A percentile compares a stretch with the other conserved stretches of the same genome.
Evolutionary conservation across 1,140 invertebrate species (phyloP).

Genomic region (Theocolax elegans): DNA sequence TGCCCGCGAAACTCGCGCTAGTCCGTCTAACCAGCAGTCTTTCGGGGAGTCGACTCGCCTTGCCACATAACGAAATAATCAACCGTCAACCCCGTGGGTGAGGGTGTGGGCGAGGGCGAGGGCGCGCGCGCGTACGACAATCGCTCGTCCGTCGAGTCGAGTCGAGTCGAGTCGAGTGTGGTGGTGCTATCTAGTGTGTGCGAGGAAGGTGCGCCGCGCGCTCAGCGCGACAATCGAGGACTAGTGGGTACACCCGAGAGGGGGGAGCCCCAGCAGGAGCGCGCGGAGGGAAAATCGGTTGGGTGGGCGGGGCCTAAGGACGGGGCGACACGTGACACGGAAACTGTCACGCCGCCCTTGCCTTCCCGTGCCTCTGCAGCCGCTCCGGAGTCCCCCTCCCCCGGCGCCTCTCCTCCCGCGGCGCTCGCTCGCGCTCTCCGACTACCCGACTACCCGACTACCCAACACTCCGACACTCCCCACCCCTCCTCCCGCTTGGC

Average conservation of each 20-base stretch:
- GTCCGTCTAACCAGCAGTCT: too few relatives aligned
- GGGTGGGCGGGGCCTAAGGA: conserved; percentile 64
- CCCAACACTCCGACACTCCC: conserved; percentile 41
- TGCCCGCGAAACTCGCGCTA: conserved; percentile 50
- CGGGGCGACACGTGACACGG: conserved; percentile 63
- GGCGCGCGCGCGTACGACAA: background rate
- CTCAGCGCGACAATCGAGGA: conserved; percentile 10
- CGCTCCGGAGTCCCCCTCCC: background rate
- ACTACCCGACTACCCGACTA: conserved; percentile 32
- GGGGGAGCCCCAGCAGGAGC: background rate
- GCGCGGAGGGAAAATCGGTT: conserved; percentile 54
- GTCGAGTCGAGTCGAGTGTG: too few relatives aligned
- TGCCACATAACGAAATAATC: too few relatives aligned
- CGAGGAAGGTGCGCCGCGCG: conserved; percentile 44
- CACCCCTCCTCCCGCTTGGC: conserved; percentile 42
- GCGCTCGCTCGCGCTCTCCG: conserved; percentile 39
- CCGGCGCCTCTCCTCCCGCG: background rate
- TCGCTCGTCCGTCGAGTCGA: background rate
- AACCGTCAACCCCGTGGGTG: too few relatives aligned
- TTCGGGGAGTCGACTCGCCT: too few relatives aligned
- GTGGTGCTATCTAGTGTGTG: too few relatives aligned
- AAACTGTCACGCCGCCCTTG: conserved; percentile 68
- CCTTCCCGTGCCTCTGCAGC: conserved; percentile 48
- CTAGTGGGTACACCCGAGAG: background rate
- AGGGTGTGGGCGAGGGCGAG: background rate